A percentile compares a stretch with the other conserved stretches of the same genome.
These are phyloP conservation scores for Poecilia wingei DNA, from an alignment of 2,797 vertebrate species.

Conservation along the genomic window DNA sequence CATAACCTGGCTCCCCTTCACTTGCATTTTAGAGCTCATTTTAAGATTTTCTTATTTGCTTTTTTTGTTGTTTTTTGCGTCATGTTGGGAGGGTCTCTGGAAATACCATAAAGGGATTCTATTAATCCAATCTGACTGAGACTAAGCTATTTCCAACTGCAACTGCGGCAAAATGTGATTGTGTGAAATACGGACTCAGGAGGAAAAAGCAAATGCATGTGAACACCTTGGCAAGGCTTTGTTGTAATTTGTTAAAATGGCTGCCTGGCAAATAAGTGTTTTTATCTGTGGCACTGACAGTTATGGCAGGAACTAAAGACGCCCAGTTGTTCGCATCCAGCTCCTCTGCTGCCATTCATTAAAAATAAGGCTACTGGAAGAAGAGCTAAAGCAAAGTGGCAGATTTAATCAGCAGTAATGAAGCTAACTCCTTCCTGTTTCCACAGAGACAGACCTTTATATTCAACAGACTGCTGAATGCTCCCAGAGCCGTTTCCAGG, in stretches of 20 bases:
- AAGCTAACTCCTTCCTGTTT: conserved; percentile 65
- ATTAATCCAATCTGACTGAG: not conserved
- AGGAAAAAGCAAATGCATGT: not conserved
- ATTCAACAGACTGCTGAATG: conserved; percentile 48
- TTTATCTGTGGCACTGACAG: not conserved
- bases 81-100: no score
- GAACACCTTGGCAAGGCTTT: not conserved
- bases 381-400: conserved; percentile 63
- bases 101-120: not conserved
- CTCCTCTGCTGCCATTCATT: conserved; percentile 41
- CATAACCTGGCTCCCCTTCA: not conserved
- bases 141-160: not conserved
- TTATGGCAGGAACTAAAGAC: conserved; percentile 18
- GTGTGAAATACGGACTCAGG: not conserved
- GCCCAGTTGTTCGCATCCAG: conserved; percentile 2
- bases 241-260: not conserved
- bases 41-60: not conserved
- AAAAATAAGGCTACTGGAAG: conserved; percentile 44
- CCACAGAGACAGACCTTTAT: conserved; percentile 52
- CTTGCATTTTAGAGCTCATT: not conserved
- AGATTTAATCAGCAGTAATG: conserved; percentile 73
- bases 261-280: not conserved
- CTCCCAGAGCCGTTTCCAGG: conserved; percentile 48
- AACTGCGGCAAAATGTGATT: not conserved
- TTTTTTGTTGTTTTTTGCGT: no score